Conservation (phyloP, 2,797 vertebrate species). For the Protosalanx chinensis region DNA sequence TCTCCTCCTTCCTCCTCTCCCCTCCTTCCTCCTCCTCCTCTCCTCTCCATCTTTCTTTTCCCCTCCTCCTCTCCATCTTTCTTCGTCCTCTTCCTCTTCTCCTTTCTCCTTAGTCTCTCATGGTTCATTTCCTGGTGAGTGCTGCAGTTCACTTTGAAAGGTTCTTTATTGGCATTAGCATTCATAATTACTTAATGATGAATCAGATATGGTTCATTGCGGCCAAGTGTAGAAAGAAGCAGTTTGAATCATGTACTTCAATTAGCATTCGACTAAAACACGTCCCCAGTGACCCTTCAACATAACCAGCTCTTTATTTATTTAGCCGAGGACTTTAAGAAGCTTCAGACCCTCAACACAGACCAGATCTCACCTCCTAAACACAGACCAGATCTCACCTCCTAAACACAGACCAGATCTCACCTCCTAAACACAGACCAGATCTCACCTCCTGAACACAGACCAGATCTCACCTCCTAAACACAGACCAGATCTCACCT, state of each 20-base stretch:
- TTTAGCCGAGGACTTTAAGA: constrained; percentile 79
- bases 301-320: constrained; percentile 84
- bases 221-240: constrained; percentile 86
- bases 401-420: no score
- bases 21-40: constrained; percentile 16
- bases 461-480: no score
- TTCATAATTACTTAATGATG: constrained; percentile 98
- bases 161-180: constrained; percentile 96
- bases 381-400: no score
- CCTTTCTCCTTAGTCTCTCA: no score
- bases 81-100: constrained; percentile 12
- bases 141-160: constrained; percentile 76
- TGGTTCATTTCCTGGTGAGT: constrained; percentile 80
- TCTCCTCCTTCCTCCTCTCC: neutral
- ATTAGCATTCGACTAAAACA: constrained; percentile 89
- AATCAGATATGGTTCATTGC: constrained; percentile 98
- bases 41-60: neutral
- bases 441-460: no score
- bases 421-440: no score
- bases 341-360: neutral
- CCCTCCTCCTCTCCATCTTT: constrained; percentile 33
- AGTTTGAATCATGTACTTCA: constrained; percentile 87
- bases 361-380: neutral
- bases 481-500: no score
- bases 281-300: constrained; percentile 79